Conservation (phyloP, 2,113 vertebrate genomes). For the Actinemys pallida region DNA sequence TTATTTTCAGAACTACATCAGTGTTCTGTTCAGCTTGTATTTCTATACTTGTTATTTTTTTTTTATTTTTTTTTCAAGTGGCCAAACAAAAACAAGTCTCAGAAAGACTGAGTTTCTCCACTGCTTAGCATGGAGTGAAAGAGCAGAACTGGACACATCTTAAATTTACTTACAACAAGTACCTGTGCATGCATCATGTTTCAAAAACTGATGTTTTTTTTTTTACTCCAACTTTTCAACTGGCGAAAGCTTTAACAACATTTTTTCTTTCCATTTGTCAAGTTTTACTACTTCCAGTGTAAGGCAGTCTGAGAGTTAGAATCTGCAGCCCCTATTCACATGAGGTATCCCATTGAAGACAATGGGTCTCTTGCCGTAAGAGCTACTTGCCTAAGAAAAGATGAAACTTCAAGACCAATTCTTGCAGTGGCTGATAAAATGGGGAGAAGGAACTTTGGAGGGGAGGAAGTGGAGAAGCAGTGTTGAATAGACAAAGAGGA, state of each 20-base stretch:
- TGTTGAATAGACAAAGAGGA: not conserved
- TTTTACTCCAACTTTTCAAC: not conserved
- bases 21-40: not conserved
- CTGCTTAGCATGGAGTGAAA: not conserved
- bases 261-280: not conserved
- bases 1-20: not conserved
- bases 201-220: not conserved
- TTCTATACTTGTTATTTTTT: not conserved
- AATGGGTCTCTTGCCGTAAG: not conserved
- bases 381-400: not conserved
- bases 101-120: not conserved
- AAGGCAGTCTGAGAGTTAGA: not conserved
- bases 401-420: not conserved
- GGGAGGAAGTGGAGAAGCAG: not conserved
- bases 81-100: not conserved
- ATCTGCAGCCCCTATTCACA: conserved; percentile 5
- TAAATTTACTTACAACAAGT: not conserved
- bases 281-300: conserved; percentile 15
- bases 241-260: not conserved
- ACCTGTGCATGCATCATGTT: not conserved
- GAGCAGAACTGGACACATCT: not conserved
- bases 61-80: not conserved
- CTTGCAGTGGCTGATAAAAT: not conserved
- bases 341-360: not conserved
- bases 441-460: not conserved